phyloP scores from a whole-genome alignment of 2,113 vertebrate genomes.

The Gopherus evgoodei region DNA sequence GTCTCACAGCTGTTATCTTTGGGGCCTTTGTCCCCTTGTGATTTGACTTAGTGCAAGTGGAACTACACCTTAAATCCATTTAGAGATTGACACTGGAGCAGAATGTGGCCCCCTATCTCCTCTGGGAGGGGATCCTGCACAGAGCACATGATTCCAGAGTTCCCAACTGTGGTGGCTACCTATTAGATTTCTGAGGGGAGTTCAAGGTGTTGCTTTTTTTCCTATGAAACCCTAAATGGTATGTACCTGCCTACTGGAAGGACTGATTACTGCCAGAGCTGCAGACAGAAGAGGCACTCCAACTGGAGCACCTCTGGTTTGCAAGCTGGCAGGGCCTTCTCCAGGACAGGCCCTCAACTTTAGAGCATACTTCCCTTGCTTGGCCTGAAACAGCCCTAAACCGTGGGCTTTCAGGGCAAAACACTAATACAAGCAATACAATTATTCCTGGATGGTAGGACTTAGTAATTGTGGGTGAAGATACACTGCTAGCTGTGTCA shows the following conservation, averaged over 20 bases:
- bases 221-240: neutral
- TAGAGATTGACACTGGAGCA: neutral
- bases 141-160: neutral
- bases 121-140: no score
- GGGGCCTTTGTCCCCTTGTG: no score
- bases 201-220: neutral
- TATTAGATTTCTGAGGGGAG: no score
- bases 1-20: no score
- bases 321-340: neutral
- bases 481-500: neutral
- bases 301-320: neutral
- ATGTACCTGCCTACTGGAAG: neutral
- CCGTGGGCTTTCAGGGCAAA: neutral
- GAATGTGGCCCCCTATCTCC: neutral
- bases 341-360: neutral
- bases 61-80: neutral
- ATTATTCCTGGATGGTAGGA: neutral
- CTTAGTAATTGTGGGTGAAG: neutral
- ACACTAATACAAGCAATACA: neutral
- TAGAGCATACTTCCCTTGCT: no score
- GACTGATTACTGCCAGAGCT: neutral
- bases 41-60: neutral
- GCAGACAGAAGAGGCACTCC: neutral
- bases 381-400: neutral
- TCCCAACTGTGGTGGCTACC: neutral